Evolutionary conservation across 2,888 invertebrate species (phyloP).

Genomic region (Syritta pipiens): DNA sequence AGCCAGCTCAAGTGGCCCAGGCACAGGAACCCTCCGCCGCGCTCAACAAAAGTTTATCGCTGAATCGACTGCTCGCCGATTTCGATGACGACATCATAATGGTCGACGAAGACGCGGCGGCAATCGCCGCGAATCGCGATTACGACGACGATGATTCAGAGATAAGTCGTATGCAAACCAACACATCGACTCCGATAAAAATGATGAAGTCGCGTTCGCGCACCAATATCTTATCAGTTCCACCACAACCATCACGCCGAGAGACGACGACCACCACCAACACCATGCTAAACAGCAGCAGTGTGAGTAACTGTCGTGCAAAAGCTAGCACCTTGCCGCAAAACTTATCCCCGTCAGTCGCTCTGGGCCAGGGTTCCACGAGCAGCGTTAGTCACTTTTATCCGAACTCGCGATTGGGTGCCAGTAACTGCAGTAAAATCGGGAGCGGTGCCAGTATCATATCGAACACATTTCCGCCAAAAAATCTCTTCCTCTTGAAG

Average conservation of each 20-base stretch:
- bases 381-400: slow-evolving; percentile 25
- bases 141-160: slow-evolving; percentile 80
- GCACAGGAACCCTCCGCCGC: slow-evolving; percentile 27
- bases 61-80: slow-evolving; percentile 73
- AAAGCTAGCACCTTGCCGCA: slow-evolving; percentile 84
- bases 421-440: slow-evolving; percentile 71
- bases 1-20: slow-evolving; percentile 43
- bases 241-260: slow-evolving; percentile 71
- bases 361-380: slow-evolving; percentile 71
- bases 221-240: slow-evolving; percentile 81
- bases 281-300: slow-evolving; percentile 58
- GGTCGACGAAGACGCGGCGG: slow-evolving; percentile 67
- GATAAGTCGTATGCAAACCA: slow-evolving; percentile 79
- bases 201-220: slow-evolving; percentile 79
- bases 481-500: slow-evolving; percentile 78
- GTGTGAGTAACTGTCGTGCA: slow-evolving; percentile 78
- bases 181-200: slow-evolving; percentile 79
- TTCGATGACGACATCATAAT: slow-evolving; percentile 74
- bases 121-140: slow-evolving; percentile 70
- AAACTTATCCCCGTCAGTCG: slow-evolving; percentile 80
- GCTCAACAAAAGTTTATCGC: slow-evolving; percentile 66
- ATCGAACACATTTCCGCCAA: slow-evolving; percentile 79
- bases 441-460: slow-evolving; percentile 70
- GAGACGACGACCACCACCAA: slow-evolving; percentile 69
- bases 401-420: slow-evolving; percentile 38